These are phyloP conservation scores for Tortricodes alternella DNA, from an alignment of 2,888 invertebrate genomes.

Conservation along the genomic window DNA sequence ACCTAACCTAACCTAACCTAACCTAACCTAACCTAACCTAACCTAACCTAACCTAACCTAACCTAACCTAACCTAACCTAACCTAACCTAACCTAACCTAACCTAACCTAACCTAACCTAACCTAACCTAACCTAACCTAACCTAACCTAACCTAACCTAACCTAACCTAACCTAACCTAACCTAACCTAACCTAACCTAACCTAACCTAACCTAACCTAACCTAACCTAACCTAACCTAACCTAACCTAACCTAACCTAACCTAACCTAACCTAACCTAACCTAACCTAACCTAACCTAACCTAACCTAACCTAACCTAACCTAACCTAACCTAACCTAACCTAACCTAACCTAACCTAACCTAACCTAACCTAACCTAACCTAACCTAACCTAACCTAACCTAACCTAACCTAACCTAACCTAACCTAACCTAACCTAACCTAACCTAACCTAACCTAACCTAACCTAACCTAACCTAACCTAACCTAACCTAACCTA, in stretches of 20 bases:
- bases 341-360: background rate
- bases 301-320: background rate
- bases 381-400: no score
- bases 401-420: no score
- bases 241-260: background rate
- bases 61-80: conserved; percentile 1
- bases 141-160: conserved; percentile 1
- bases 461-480: no score
- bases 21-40: no score
- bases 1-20: no score
- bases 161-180: conserved; percentile 2
- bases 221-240: conserved; percentile 9
- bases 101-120: conserved; percentile 1
- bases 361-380: background rate
- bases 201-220: conserved; percentile 9
- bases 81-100: conserved; percentile 1
- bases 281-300: background rate
- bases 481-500: no score
- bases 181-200: conserved; percentile 9
- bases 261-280: background rate
- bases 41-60: conserved; percentile 1
- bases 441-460: no score
- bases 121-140: conserved; percentile 1
- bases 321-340: background rate
- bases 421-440: no score